These are phyloP conservation scores for Athrips mouffetella DNA, from an alignment of 2,888 invertebrate genomes.

Conservation along the genomic window DNA sequence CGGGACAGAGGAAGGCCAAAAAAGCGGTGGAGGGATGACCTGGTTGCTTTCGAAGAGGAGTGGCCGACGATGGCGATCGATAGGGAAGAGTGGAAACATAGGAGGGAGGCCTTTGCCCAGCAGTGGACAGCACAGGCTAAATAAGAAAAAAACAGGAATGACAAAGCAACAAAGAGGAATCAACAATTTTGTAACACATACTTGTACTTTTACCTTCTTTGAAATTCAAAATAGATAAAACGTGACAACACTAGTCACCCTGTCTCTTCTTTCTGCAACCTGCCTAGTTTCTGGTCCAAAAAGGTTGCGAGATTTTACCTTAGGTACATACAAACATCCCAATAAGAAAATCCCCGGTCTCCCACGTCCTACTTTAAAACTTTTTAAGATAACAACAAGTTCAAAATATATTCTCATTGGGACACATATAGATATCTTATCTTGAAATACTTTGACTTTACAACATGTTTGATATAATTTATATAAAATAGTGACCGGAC, in stretches of 20 bases:
- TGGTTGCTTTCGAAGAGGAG: too few species aligned
- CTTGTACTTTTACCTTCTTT: too few species aligned
- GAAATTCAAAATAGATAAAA: too few species aligned
- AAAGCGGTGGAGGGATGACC: too few species aligned
- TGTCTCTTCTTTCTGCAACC: background rate
- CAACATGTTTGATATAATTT: constrained; percentile 10
- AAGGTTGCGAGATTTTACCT: background rate
- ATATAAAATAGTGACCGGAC: constrained; percentile 29
- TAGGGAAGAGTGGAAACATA: too few species aligned
- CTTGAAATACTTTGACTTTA: constrained; percentile 7
- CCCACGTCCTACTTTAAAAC: background rate
- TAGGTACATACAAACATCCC: background rate
- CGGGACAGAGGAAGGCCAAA: too few species aligned
- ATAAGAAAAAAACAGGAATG: too few species aligned
- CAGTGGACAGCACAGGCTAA: too few species aligned
- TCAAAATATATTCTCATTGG: constrained; percentile 11
- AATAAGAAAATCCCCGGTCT: background rate
- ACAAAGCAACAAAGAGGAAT: too few species aligned
- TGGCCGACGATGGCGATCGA: too few species aligned
- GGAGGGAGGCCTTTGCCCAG: too few species aligned
- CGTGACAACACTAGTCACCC: background rate
- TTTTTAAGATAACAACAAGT: constrained; percentile 1
- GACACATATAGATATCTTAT: constrained; percentile 4
- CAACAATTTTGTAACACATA: too few species aligned
- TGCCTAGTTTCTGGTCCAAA: background rate